These are phyloP conservation scores for Falco biarmicus DNA, from an alignment of 2,797 vertebrate species.

Conservation along the genomic window DNA sequence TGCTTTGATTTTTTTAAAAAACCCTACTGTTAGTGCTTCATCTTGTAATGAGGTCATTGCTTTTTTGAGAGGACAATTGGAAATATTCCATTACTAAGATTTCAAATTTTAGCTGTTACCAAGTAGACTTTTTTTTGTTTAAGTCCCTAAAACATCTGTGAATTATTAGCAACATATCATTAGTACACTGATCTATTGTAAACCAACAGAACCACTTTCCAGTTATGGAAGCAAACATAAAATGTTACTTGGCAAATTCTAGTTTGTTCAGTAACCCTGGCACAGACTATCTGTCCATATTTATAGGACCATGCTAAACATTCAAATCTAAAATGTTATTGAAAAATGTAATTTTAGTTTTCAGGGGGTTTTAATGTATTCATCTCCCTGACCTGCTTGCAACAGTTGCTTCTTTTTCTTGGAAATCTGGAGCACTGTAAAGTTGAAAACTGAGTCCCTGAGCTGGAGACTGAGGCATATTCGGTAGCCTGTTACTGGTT, in stretches of 20 bases:
- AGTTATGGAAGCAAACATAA: neutral
- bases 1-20: neutral
- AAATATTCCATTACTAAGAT: neutral
- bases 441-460: neutral
- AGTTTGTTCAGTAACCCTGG: neutral
- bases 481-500: neutral
- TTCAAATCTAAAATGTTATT: neutral
- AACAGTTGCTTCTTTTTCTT: neutral
- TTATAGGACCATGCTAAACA: neutral
- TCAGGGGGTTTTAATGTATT: rapidly evolving
- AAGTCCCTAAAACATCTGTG: neutral
- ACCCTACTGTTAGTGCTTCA: neutral
- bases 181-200: neutral
- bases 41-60: neutral
- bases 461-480: neutral
- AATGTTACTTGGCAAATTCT: neutral
- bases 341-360: neutral
- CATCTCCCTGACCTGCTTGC: neutral
- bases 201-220: neutral
- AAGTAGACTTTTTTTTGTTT: neutral
- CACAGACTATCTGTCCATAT: neutral
- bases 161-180: neutral
- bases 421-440: neutral
- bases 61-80: neutral
- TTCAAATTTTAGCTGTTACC: neutral